Evolutionary conservation across 1,140 invertebrate genomes (phyloP).

Genomic region (Drosophila murphyi): DNA sequence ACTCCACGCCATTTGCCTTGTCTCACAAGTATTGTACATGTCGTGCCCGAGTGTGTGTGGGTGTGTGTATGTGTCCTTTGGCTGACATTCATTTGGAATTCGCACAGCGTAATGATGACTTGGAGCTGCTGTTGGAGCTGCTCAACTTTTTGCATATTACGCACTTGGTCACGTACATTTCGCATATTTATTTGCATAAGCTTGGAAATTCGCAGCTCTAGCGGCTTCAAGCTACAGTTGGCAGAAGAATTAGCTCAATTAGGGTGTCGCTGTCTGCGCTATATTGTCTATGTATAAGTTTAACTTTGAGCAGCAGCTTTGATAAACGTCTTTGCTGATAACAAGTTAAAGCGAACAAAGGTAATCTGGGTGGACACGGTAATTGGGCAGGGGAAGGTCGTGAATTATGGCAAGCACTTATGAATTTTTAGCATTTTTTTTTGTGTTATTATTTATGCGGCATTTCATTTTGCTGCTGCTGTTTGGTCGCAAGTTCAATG

Average conservation of each 20-base stretch:
- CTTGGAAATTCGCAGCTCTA: conserved; percentile 42
- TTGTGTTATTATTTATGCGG: conserved; percentile 62
- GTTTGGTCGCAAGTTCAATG: conserved; percentile 62
- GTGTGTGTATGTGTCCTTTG: conserved; percentile 61
- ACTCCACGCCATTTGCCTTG: conserved; percentile 50
- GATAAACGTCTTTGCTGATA: conserved; percentile 43
- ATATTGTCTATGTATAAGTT: conserved; percentile 37
- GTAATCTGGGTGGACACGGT: conserved; percentile 64
- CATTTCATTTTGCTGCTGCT: conserved; percentile 59
- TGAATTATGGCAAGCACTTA: conserved; percentile 78
- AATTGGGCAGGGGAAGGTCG: conserved; percentile 52
- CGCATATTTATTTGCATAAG: conserved; percentile 81
- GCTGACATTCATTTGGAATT: conserved; percentile 80
- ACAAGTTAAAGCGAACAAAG: conserved; percentile 33
- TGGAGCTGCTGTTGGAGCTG: conserved; percentile 44
- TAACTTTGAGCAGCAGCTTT: background rate
- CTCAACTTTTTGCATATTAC: conserved; percentile 81
- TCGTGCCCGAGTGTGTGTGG: conserved; percentile 7
- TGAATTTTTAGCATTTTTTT: conserved; percentile 64
- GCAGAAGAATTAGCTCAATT: conserved; percentile 46
- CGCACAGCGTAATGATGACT: conserved; percentile 65
- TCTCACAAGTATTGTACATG: conserved; percentile 43
- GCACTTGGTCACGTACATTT: conserved; percentile 78
- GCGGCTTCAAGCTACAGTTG: conserved; percentile 24
- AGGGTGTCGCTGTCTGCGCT: conserved; percentile 39